Conservation (phyloP, 2,888 invertebrate genomes). For the Philereme transversata region DNA sequence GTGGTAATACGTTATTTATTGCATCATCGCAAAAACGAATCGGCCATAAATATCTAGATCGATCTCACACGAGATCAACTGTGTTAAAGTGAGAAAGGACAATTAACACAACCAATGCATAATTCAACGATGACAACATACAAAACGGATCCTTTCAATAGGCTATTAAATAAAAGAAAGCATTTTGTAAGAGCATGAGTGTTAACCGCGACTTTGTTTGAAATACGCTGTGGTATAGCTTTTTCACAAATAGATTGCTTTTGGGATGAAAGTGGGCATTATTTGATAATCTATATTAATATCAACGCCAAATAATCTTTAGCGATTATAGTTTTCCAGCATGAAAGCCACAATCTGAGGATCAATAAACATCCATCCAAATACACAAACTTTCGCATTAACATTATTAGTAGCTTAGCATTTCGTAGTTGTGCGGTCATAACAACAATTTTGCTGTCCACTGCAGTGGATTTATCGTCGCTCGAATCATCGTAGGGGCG, state of each 20-base stretch:
- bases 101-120: neutral
- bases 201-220: neutral
- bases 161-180: neutral
- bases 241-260: no score
- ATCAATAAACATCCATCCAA: neutral
- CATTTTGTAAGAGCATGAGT: neutral
- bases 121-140: neutral
- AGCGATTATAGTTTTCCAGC: no score
- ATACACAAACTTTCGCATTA: constrained; percentile 11
- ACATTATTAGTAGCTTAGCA: constrained; percentile 56
- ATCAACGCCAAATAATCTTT: no score
- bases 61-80: neutral
- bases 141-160: neutral
- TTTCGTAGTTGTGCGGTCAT: constrained; percentile 71
- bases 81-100: neutral
- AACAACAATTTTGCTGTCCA: constrained; percentile 82
- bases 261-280: no score
- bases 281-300: no score
- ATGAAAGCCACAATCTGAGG: no score
- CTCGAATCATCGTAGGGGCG: constrained; percentile 79
- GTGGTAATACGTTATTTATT: neutral
- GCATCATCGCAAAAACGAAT: neutral
- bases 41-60: neutral
- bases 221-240: no score
- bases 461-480: constrained; percentile 76